These are phyloP conservation scores for Stenotaenia linearis DNA, from an alignment of 2,888 invertebrate species.

Conservation along the genomic window DNA sequence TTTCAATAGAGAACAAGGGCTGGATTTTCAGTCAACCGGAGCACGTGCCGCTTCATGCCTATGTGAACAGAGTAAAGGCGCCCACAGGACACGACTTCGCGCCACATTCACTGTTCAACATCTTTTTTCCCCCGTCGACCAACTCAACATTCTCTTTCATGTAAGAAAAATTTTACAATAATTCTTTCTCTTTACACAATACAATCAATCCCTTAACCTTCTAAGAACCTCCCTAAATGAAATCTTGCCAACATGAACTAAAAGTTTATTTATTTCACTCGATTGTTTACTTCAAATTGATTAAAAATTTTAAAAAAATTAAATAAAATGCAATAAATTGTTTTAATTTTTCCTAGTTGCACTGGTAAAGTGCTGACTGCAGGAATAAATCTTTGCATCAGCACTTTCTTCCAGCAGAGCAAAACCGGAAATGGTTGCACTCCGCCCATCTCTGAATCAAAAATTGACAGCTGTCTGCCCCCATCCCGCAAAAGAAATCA, in stretches of 20 bases:
- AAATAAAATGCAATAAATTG: too few relatives aligned
- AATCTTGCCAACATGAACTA: too few relatives aligned
- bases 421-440: conserved; percentile 9
- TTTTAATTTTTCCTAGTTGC: too few relatives aligned
- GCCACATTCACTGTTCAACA: conserved; percentile 26
- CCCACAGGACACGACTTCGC: conserved; percentile 10
- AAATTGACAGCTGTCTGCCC: conserved; percentile 14
- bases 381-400: conserved; percentile 4
- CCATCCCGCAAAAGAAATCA: not conserved
- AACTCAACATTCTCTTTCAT: conserved; percentile 11
- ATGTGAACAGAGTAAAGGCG: conserved; percentile 17
- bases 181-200: not conserved
- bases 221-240: too few relatives aligned
- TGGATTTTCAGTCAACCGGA: conserved; percentile 22
- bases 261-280: too few relatives aligned
- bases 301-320: not conserved
- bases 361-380: not conserved
- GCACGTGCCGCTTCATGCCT: conserved; percentile 24
- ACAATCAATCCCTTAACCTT: too few relatives aligned
- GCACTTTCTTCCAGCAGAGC: not conserved
- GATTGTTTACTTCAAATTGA: not conserved
- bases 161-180: not conserved
- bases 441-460: conserved; percentile 6
- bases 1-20: conserved; percentile 20
- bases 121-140: not conserved